These are phyloP conservation scores for Varecia variegata DNA, from an alignment of 2,797 vertebrate species.

Conservation along the genomic window DNA sequence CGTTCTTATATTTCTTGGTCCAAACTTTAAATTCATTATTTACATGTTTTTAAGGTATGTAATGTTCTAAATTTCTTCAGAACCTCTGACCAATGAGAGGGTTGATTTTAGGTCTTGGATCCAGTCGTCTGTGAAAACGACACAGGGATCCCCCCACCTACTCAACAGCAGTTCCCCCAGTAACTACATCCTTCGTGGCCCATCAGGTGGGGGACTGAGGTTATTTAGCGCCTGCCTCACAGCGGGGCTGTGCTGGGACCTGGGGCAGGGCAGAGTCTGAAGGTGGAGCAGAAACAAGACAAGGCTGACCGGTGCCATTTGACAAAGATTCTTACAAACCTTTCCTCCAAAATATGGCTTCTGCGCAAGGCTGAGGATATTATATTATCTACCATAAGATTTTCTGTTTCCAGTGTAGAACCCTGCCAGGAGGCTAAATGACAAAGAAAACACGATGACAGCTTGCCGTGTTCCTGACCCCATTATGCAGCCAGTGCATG, in stretches of 20 bases:
- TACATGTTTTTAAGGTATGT: neutral
- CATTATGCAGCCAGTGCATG: slow-evolving; percentile 62
- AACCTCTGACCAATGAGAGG: neutral
- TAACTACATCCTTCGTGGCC: neutral
- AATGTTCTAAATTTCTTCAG: neutral
- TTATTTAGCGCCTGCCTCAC: neutral
- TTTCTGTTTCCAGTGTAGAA: slow-evolving; percentile 44
- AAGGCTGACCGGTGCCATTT: neutral
- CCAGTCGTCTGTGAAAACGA: neutral
- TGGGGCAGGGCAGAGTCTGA: neutral
- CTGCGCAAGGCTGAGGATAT: slow-evolving; percentile 23
- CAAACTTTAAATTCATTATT: slow-evolving; percentile 16
- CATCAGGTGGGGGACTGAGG: neutral
- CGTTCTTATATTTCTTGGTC: neutral
- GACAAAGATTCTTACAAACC: neutral
- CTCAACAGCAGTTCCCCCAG: neutral
- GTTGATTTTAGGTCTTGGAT: neutral
- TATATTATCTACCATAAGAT: slow-evolving; percentile 33
- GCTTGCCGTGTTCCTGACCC: slow-evolving; percentile 66
- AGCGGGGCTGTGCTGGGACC: neutral
- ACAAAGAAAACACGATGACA: slow-evolving; percentile 54
- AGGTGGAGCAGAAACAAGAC: neutral
- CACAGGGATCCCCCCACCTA: neutral
- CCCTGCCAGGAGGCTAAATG: slow-evolving; percentile 54
- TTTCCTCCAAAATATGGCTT: slow-evolving; percentile 13